Percentiles rank a stretch among this genome's conserved stretches.
These are phyloP conservation scores for Brachionus koreanus DNA, from an alignment of 1,140 invertebrate species.

Conservation along the genomic window DNA sequence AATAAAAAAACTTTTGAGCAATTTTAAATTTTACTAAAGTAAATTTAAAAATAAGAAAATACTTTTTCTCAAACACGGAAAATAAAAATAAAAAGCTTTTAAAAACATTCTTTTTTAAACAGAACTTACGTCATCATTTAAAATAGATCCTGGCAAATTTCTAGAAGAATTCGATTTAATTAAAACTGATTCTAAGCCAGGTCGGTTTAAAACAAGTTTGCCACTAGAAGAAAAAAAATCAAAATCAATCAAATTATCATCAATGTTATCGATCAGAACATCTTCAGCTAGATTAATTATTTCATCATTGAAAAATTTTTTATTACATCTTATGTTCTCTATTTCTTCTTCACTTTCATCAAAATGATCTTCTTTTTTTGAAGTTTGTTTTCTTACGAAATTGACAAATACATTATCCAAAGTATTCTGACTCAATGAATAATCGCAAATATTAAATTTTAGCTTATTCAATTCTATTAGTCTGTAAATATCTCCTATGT, in stretches of 20 bases:
- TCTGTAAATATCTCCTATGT: slow-evolving; percentile 20
- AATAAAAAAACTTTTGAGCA: no score
- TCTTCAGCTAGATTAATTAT: neutral
- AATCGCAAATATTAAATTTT: slow-evolving; percentile 55
- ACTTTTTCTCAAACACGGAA: neutral
- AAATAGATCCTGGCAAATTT: neutral
- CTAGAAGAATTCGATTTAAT: neutral
- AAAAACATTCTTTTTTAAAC: neutral
- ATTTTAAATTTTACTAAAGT: no score
- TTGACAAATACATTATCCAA: slow-evolving; percentile 58
- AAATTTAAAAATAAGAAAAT: neutral
- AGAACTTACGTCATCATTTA: slow-evolving; percentile 15
- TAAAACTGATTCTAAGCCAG: neutral
- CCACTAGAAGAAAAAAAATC: neutral
- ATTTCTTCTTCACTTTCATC: slow-evolving; percentile 19
- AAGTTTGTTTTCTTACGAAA: slow-evolving; percentile 35
- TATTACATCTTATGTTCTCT: slow-evolving; percentile 14
- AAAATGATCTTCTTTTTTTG: neutral
- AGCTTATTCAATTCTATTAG: slow-evolving; percentile 45
- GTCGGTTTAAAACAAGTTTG: neutral
- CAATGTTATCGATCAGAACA: neutral
- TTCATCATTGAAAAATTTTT: slow-evolving; percentile 14
- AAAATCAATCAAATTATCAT: slow-evolving; percentile 13
- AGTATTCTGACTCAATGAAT: slow-evolving; percentile 61
- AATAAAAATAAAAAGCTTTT: neutral